Evolutionary conservation across 1,140 invertebrate genomes (phyloP).

Genomic region (Apocrypta bakeri): DNA sequence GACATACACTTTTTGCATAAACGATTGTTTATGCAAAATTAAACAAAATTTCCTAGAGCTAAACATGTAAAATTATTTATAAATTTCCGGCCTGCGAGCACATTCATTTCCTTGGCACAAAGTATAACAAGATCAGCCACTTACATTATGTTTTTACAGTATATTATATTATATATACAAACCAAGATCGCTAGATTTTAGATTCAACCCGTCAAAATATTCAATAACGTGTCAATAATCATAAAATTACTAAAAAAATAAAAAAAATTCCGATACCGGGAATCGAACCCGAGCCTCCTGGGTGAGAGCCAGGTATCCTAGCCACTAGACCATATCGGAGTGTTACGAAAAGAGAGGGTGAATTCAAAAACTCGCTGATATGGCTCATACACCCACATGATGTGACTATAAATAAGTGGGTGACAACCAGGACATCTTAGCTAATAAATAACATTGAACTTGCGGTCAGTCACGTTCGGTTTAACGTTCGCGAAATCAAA

Average conservation of each 20-base stretch:
- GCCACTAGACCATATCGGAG: neutral
- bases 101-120: neutral
- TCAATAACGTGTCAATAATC: neutral
- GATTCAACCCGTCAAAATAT: neutral
- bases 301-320: slow-evolving; percentile 1
- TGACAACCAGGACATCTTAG: neutral
- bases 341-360: neutral
- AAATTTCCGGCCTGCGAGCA: neutral
- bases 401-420: neutral
- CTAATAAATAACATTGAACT: slow-evolving; percentile 24
- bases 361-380: neutral
- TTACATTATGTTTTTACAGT: neutral
- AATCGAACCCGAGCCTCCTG: slow-evolving; percentile 1
- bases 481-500: slow-evolving; percentile 15
- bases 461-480: slow-evolving; percentile 9
- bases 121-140: neutral
- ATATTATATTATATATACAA: neutral
- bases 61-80: slow-evolving; percentile 17
- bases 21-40: no score
- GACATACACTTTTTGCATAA: no score
- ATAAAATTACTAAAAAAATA: neutral
- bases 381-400: neutral
- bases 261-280: slow-evolving; percentile 1
- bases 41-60: no score
- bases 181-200: neutral